Evolutionary conservation across 2,888 invertebrate species (phyloP).

Genomic region (Vanessa cardui): DNA sequence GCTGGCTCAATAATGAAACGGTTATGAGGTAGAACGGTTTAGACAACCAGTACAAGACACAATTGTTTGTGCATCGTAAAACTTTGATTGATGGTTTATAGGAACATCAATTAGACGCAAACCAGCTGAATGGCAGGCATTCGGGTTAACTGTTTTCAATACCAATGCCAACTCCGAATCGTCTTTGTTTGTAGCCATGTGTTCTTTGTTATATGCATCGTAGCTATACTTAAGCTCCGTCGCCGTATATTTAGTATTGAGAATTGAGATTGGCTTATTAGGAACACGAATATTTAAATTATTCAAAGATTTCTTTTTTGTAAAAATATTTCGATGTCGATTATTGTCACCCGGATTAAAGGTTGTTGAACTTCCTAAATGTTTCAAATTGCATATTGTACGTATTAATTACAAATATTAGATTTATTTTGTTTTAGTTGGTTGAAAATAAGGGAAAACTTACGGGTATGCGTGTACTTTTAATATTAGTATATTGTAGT

Average conservation of each 20-base stretch:
- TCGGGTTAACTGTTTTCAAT: constrained; percentile 73
- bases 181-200: constrained; percentile 42
- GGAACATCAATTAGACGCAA: constrained; percentile 73
- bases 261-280: neutral
- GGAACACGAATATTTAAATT: neutral
- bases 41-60: constrained; percentile 71
- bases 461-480: no score
- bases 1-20: constrained; percentile 15
- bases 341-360: no score
- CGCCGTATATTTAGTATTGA: neutral
- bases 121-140: constrained; percentile 56
- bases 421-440: no score
- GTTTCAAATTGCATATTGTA: no score
- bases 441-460: no score
- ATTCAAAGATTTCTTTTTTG: neutral
- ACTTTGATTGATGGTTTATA: constrained; percentile 77
- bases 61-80: constrained; percentile 74
- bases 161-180: constrained; percentile 49
- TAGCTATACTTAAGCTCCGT: neutral
- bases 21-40: constrained; percentile 53
- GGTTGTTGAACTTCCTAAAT: no score
- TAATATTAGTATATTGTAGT: no score
- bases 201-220: constrained; percentile 25
- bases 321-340: neutral
- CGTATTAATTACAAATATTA: no score